Conservation (phyloP, 2,113 vertebrate genomes). For the Neoarius graeffei region DNA sequence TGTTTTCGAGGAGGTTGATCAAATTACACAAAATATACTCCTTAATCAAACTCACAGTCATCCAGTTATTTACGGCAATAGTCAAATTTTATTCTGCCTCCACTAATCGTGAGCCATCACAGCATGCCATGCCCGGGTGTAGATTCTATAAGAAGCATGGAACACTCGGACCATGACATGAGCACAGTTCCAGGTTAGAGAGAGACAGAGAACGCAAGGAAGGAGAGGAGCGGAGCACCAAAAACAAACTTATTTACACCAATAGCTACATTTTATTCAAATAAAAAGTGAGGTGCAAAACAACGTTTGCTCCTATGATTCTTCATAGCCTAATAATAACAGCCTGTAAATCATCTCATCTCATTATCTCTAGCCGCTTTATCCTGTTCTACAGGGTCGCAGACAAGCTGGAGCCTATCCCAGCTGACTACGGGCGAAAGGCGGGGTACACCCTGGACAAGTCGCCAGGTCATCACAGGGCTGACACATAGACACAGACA, state of each 20-base stretch:
- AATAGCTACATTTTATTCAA: not conserved
- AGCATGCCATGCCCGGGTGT: not conserved
- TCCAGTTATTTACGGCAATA: not conserved
- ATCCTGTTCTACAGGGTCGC: too few species aligned
- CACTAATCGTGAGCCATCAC: not conserved
- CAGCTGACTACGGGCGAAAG: too few species aligned
- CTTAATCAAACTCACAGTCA: not conserved
- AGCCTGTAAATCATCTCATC: not conserved
- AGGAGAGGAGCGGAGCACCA: not conserved
- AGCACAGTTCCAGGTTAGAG: not conserved
- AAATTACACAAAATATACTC: not conserved
- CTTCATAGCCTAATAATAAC: not conserved
- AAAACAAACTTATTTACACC: not conserved
- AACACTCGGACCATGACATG: not conserved
- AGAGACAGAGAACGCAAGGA: not conserved
- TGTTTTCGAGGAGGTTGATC: not conserved
- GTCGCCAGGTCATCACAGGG: too few species aligned
- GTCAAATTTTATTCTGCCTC: not conserved
- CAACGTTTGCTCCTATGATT: not conserved
- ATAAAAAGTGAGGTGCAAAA: not conserved
- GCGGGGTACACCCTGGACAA: too few species aligned
- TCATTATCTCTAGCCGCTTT: too few species aligned
- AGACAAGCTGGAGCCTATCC: too few species aligned
- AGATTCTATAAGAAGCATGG: not conserved
- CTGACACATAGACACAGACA: too few species aligned